Percentiles rank a stretch among this genome's conserved stretches.
Conservation (phyloP, 2,113 vertebrate species). For the Phocoena sinus region DNA sequence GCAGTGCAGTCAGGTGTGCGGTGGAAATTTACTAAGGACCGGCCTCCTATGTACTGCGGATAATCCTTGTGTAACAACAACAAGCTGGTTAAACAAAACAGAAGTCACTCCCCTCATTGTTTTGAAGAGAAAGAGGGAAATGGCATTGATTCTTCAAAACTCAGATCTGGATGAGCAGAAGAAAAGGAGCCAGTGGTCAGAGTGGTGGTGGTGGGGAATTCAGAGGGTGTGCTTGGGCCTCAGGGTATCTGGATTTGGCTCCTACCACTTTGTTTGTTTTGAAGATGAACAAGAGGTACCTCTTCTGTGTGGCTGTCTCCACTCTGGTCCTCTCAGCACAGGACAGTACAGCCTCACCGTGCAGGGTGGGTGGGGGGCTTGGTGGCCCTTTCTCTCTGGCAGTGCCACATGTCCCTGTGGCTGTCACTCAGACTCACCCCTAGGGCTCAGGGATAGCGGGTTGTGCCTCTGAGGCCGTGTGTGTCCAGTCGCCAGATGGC, state of each 20-base stretch:
- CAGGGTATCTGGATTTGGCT: background rate
- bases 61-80: background rate
- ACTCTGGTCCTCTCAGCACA: background rate
- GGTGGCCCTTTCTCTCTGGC: background rate
- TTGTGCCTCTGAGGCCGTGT: no score
- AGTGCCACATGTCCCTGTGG: background rate
- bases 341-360: background rate
- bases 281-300: background rate
- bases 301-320: background rate
- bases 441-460: background rate
- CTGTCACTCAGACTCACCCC: background rate
- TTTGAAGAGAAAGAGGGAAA: background rate
- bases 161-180: background rate
- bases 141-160: background rate
- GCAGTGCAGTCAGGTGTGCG: constrained; percentile 13
- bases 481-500: background rate
- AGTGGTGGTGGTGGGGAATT: background rate
- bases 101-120: background rate
- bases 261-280: background rate
- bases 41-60: background rate
- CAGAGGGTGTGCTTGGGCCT: background rate
- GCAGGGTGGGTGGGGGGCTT: accelerated
- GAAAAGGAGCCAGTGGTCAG: background rate
- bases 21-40: constrained; percentile 64
- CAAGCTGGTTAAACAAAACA: background rate